Evolutionary conservation across 2,113 vertebrate species (phyloP), one percentile per base, ranked within the genome.

Genomic region (Coryphaenoides rupestris): DNA sequence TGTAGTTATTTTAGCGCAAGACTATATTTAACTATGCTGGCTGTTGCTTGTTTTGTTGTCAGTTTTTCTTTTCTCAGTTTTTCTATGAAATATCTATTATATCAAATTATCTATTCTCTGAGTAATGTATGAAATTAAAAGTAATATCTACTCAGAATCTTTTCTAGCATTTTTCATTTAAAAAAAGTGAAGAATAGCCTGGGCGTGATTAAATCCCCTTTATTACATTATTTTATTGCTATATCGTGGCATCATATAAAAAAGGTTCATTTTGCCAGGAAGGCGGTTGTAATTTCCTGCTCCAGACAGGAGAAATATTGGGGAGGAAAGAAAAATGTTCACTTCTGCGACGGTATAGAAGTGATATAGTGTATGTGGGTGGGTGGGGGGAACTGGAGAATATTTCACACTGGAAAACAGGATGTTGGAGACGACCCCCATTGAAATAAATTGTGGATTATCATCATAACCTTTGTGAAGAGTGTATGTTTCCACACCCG

Each of bases 201-300:
- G 9, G 33, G 33, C 2, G 13, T 40, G 33, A 40, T 40, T 40
- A 40, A 40, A 40, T 40, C 33, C 33, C 33, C 33, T 40, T 40
- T 9, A 40, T 40, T 40, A 40, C 33, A n/a, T n/a, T n/a, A n/a
- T 40, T 40, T 60, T 33, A 33, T 23, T 66, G 14, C 54, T 63
- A 50, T 24, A 56, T 75, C 63, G 40, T 5, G 53, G 49, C 40
- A 21, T 21, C 28, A 33, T 50, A 7, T 65, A 16, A n/a, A n/a
- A n/a, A n/a, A 46, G 12, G 74, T 73, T 69, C 23, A 75, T 79
- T 76, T 74, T 76, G 54, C 72, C 53, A 40, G 57, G 22, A 60
- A 17, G 75, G 69, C 9, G 65, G 66, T 72, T 70, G 80, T 74
- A 69, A 68, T 86, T 90, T 90, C 85, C 85, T 75, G 70, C 70